These are phyloP conservation scores for Campaea margaritaria DNA, from an alignment of 2,888 invertebrate genomes.

Conservation along the genomic window DNA sequence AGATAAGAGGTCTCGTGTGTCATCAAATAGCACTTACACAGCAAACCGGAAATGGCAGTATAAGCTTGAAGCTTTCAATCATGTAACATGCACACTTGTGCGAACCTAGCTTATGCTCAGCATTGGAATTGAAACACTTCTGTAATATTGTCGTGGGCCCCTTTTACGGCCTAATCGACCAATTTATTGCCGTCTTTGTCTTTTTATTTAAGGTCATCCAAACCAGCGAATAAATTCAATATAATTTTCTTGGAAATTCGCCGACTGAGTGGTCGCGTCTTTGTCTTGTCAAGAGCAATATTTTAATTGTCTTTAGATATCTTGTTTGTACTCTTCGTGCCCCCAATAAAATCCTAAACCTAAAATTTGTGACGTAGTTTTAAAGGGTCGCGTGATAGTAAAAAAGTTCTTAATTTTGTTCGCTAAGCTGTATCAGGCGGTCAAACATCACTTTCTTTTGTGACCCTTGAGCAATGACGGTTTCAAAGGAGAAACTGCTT, in stretches of 20 bases:
- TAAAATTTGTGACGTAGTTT: not conserved
- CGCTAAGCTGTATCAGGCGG: too few relatives aligned
- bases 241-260: slow-evolving; percentile 28
- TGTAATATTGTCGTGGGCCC: slow-evolving; percentile 18
- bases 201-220: slow-evolving; percentile 33
- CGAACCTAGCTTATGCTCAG: too few relatives aligned
- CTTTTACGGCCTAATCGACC: slow-evolving; percentile 33
- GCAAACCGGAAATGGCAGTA: too few relatives aligned
- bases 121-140: not conserved
- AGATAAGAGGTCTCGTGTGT: too few relatives aligned
- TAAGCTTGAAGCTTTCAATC: too few relatives aligned
- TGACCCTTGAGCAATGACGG: too few relatives aligned
- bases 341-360: not conserved
- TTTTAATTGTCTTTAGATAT: slow-evolving; percentile 7
- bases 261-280: not conserved
- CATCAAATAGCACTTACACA: too few relatives aligned
- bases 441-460: too few relatives aligned
- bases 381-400: too few relatives aligned
- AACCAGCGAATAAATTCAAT: slow-evolving; percentile 21
- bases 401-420: too few relatives aligned
- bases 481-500: too few relatives aligned
- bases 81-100: too few relatives aligned
- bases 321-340: not conserved
- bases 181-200: slow-evolving; percentile 34
- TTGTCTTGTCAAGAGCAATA: slow-evolving; percentile 6